Evolutionary conservation across 1,140 invertebrate species (phyloP).

Genomic region (Tachypleus tridentatus): DNA sequence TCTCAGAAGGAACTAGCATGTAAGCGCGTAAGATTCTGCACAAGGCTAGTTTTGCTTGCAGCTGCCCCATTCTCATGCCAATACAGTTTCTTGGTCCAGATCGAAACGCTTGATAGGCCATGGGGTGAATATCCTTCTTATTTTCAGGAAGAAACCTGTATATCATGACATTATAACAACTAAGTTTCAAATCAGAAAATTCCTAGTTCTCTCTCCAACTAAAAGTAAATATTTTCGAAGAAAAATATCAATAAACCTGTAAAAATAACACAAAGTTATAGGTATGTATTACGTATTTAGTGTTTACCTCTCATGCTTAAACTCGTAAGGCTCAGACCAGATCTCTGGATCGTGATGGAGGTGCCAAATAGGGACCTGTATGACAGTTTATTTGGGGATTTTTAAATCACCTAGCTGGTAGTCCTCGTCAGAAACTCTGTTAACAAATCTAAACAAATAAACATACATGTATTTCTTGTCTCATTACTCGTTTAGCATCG

Average conservation of each 20-base stretch:
- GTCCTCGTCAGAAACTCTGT: slow-evolving; percentile 18
- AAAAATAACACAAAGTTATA: no score
- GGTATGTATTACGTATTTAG: no score
- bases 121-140: slow-evolving; percentile 26
- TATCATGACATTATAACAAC: no score
- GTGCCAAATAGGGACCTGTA: slow-evolving; percentile 28
- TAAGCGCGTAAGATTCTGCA: slow-evolving; percentile 18
- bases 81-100: slow-evolving; percentile 40
- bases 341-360: slow-evolving; percentile 31
- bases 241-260: no score
- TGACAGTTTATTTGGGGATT: slow-evolving; percentile 27
- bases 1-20: not conserved
- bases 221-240: no score
- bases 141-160: slow-evolving; percentile 20
- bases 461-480: no score
- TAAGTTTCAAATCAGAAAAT: no score
- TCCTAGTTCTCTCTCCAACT: no score
- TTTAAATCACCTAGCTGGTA: slow-evolving; percentile 26
- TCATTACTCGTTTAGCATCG: no score
- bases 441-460: slow-evolving; percentile 12
- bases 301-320: slow-evolving; percentile 38
- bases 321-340: slow-evolving; percentile 33
- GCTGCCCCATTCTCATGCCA: slow-evolving; percentile 48
- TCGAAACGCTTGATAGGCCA: slow-evolving; percentile 40
- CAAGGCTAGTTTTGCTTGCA: slow-evolving; percentile 50